Conservation (phyloP, 2,888 invertebrate genomes). For the Cybosia mesomella region DNA sequence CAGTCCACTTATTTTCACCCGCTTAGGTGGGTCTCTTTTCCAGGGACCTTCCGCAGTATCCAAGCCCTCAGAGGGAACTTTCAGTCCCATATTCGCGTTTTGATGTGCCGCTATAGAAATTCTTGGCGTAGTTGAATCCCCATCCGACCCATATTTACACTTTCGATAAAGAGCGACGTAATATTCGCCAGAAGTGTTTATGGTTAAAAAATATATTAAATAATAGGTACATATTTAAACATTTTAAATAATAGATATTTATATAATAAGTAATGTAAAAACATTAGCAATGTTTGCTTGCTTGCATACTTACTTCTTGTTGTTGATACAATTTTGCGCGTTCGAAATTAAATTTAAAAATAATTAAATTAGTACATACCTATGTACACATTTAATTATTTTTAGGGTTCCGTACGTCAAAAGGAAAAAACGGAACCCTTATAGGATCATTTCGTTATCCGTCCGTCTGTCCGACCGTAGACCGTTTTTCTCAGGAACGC, state of each 20-base stretch:
- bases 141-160: conserved; percentile 1
- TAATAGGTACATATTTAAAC: background rate
- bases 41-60: no score
- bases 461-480: no score
- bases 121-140: background rate
- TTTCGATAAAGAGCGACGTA: background rate
- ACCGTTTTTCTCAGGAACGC: no score
- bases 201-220: background rate
- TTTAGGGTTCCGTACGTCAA: no score
- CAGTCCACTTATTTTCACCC: no score
- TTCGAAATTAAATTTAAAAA: background rate
- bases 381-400: no score
- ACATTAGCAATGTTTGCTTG: no score
- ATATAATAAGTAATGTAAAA: background rate
- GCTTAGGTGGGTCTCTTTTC: no score
- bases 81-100: background rate
- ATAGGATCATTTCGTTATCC: no score
- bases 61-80: background rate
- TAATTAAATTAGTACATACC: background rate
- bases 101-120: conserved; percentile 4
- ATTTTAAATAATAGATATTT: no score
- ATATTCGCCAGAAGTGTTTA: background rate
- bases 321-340: background rate
- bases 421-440: no score
- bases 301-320: background rate